Evolutionary conservation across 2,797 vertebrate genomes (phyloP).

Genomic region (Acanthurus lineatus): DNA sequence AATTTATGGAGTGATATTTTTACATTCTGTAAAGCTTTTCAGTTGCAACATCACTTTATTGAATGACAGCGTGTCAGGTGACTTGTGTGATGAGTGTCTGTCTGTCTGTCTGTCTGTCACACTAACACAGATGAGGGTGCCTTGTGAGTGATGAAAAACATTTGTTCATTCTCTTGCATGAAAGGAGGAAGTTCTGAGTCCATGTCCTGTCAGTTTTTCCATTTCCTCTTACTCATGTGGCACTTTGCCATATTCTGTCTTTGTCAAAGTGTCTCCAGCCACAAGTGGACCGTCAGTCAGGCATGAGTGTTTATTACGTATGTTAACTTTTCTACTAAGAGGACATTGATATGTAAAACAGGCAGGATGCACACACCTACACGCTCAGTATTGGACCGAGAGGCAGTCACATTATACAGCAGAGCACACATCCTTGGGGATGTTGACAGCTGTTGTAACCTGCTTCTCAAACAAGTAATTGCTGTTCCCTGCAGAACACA

Average conservation of each 20-base stretch:
- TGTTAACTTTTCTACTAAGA: constrained; percentile 20
- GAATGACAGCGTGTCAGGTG: constrained; percentile 54
- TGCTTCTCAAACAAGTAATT: constrained; percentile 13
- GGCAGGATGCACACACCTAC: constrained; percentile 17
- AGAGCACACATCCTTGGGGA: constrained; percentile 4
- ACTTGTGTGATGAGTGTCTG: constrained; percentile 2
- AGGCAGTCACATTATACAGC: constrained; percentile 13
- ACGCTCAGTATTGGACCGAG: not conserved
- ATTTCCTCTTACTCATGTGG: constrained; percentile 46
- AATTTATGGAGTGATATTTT: not conserved
- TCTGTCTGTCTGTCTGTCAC: constrained; percentile 20
- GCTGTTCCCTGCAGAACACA: constrained; percentile 3
- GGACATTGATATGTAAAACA: not conserved
- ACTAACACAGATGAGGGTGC: not conserved
- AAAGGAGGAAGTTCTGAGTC: constrained; percentile 52
- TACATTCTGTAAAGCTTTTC: not conserved
- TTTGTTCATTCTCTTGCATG: not conserved
- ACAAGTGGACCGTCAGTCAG: not conserved
- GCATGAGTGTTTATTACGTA: constrained; percentile 13
- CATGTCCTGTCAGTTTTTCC: constrained; percentile 28
- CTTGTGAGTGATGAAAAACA: constrained; percentile 25
- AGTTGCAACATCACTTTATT: not conserved
- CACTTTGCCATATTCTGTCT: constrained; percentile 9
- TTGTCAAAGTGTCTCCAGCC: not conserved
- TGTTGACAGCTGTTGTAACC: constrained; percentile 32